phyloP scores from a whole-genome alignment of 2,113 vertebrate genomes.

The Tragelaphus scriptus region DNA sequence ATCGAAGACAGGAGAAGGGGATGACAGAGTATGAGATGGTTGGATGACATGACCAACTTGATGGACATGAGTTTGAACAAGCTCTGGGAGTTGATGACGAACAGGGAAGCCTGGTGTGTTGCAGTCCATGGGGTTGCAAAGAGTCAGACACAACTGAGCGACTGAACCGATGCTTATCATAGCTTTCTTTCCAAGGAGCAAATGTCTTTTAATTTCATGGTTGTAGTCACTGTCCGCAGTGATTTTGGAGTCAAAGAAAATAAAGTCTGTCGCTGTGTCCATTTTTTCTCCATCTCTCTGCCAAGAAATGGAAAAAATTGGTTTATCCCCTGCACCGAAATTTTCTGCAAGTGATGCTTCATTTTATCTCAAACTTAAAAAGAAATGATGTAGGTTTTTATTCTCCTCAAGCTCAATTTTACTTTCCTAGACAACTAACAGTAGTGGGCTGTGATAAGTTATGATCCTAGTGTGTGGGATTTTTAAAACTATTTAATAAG shows the following conservation, averaged over 20 bases:
- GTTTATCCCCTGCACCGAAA: background rate
- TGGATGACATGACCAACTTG: background rate
- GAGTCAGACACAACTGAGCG: background rate
- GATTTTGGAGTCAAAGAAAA: background rate
- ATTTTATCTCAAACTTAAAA: background rate
- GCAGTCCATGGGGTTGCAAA: background rate
- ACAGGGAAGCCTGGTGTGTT: background rate
- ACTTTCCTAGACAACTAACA: background rate
- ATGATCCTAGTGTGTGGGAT: background rate
- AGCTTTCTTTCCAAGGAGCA: background rate
- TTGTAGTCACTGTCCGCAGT: rapidly evolving
- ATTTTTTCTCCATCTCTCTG: background rate
- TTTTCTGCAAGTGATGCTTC: background rate
- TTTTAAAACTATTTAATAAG: constrained; percentile 16
- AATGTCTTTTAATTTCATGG: background rate
- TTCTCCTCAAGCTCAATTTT: background rate
- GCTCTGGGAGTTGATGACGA: background rate
- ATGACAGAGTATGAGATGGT: background rate
- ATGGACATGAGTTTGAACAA: background rate
- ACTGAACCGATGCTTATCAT: background rate
- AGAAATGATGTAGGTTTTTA: background rate
- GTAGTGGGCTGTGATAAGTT: too few species aligned
- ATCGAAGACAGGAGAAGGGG: background rate
- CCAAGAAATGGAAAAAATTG: background rate
- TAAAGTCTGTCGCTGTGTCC: background rate